Evolutionary conservation across 2,888 invertebrate genomes (phyloP).

Genomic region (Lasioglossum malachurum): DNA sequence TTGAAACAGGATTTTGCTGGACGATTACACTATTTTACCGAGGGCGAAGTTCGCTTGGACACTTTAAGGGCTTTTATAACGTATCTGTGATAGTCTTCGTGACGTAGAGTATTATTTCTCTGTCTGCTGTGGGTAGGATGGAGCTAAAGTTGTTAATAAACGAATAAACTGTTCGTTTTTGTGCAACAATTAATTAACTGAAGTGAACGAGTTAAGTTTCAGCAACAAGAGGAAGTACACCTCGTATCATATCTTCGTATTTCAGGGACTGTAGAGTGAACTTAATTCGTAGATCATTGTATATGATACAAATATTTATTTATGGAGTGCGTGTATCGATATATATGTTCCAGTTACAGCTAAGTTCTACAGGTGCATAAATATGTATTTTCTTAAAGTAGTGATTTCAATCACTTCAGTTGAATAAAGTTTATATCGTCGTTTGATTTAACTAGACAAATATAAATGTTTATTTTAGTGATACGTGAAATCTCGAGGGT

Average conservation of each 20-base stretch:
- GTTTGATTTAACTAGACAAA: background rate
- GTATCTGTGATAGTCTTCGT: conserved; percentile 69
- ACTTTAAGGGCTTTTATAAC: conserved; percentile 53
- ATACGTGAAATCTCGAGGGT: background rate
- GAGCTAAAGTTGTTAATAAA: background rate
- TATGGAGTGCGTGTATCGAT: background rate
- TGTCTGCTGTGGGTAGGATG: conserved; percentile 7
- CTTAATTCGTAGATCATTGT: background rate
- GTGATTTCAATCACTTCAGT: background rate
- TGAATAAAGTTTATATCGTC: background rate
- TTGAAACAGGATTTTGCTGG: background rate
- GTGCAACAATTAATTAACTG: background rate
- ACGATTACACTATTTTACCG: background rate
- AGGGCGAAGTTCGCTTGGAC: background rate
- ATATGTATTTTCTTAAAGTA: background rate
- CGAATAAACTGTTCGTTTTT: background rate
- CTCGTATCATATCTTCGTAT: background rate
- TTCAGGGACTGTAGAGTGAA: background rate
- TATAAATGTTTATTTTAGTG: background rate
- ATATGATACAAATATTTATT: background rate
- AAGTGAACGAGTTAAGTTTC: background rate
- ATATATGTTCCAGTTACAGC: background rate
- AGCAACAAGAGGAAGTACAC: background rate
- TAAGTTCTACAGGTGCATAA: background rate
- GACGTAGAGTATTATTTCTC: conserved; percentile 56